Evolutionary conservation across 2,888 invertebrate species (phyloP).

Genomic region (Malthinus flaveolus): DNA sequence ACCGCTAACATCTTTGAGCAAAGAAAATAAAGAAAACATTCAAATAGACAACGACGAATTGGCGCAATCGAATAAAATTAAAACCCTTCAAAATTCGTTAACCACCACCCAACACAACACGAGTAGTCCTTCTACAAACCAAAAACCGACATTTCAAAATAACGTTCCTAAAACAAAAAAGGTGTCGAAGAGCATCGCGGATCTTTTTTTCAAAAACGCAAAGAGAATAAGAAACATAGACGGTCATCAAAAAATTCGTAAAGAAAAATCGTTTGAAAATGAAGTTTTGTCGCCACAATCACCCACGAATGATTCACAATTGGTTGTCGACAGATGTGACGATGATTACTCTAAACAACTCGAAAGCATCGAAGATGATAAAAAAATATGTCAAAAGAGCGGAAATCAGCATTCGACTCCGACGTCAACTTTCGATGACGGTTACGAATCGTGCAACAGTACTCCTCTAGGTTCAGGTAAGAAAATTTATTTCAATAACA

Average conservation of each 20-base stretch:
- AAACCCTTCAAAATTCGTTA: constrained; percentile 40
- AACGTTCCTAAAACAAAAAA: constrained; percentile 40
- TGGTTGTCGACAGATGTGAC: constrained; percentile 22
- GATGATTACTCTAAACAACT: constrained; percentile 29
- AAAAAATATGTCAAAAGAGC: constrained; percentile 26
- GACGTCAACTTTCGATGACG: constrained; percentile 62
- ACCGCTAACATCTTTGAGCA: constrained; percentile 44
- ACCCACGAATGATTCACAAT: constrained; percentile 29
- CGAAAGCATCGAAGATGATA: constrained; percentile 29
- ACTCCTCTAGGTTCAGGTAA: constrained; percentile 67
- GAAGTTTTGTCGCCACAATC: constrained; percentile 24
- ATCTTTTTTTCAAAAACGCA: constrained; percentile 32
- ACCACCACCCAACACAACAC: constrained; percentile 39
- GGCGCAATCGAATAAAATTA: constrained; percentile 36
- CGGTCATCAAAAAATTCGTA: not conserved
- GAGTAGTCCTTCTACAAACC: constrained; percentile 46
- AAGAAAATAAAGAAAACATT: constrained; percentile 34
- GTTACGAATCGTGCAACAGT: constrained; percentile 68
- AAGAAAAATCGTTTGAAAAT: constrained; percentile 20
- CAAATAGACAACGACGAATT: constrained; percentile 28
- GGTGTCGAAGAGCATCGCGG: constrained; percentile 43
- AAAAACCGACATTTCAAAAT: constrained; percentile 36
- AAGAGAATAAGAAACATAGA: constrained; percentile 15
- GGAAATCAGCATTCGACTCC: constrained; percentile 45
- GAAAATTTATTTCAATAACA: constrained; percentile 10